A percentile compares a stretch with the other conserved stretches of the same genome.
These are phyloP conservation scores for Hypolimnas misippus DNA, from an alignment of 2,888 invertebrate genomes.

Conservation along the genomic window DNA sequence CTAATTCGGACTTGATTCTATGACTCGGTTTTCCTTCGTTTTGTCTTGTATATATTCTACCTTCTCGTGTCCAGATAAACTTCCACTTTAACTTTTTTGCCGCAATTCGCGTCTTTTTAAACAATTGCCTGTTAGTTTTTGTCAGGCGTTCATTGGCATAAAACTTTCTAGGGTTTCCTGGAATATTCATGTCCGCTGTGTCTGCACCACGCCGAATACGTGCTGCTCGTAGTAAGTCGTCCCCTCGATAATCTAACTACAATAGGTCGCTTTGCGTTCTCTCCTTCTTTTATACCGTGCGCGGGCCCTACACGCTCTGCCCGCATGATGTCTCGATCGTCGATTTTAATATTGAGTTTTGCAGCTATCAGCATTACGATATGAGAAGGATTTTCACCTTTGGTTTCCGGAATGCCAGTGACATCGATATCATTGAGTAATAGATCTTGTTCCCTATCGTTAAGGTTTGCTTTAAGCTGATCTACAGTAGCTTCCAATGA, in stretches of 20 bases:
- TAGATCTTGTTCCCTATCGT: neutral
- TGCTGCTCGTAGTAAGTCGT: conserved; percentile 7
- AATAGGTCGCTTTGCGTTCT: neutral
- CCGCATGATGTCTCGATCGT: neutral
- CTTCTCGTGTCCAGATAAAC: conserved; percentile 22
- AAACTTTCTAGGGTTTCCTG: neutral
- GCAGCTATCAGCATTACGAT: neutral
- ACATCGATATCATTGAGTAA: conserved; percentile 3
- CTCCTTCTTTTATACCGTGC: neutral
- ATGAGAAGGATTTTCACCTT: neutral
- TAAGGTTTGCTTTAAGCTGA: neutral
- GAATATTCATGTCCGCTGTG: conserved; percentile 7
- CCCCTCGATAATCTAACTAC: conserved; percentile 2
- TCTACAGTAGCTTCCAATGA: neutral
- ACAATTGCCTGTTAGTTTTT: conserved; percentile 17
- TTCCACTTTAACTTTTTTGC: conserved; percentile 18
- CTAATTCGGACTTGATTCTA: neutral
- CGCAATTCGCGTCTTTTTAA: conserved; percentile 17
- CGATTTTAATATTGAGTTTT: neutral
- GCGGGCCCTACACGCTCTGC: neutral
- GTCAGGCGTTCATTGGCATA: conserved; percentile 27
- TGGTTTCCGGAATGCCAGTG: neutral
- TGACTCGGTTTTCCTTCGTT: neutral
- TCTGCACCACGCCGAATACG: neutral
- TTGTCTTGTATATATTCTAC: conserved; percentile 18